Conservation (phyloP, 1,140 invertebrate species). For the Potamilus streckersoni region DNA sequence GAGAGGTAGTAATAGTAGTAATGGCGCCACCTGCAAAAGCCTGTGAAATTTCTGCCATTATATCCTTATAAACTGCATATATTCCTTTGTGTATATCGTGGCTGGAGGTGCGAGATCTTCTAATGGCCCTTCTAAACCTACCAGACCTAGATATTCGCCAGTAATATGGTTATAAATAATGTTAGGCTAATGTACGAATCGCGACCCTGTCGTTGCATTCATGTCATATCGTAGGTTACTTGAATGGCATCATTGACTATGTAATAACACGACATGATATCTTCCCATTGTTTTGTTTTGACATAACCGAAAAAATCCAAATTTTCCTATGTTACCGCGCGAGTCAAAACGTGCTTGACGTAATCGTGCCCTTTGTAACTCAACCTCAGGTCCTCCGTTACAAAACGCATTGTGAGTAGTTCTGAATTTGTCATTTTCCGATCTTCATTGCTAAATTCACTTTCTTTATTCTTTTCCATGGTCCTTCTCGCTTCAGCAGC, state of each 20-base stretch:
- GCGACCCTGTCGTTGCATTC: constrained; percentile 32
- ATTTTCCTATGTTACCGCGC: constrained; percentile 46
- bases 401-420: constrained; percentile 43
- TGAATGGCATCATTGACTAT: constrained; percentile 53
- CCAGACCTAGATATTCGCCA: constrained; percentile 57
- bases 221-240: constrained; percentile 57
- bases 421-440: constrained; percentile 44
- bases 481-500: constrained; percentile 35
- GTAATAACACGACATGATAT: constrained; percentile 52
- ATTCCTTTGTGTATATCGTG: constrained; percentile 46
- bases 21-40: constrained; percentile 31
- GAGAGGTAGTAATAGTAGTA: too few relatives aligned
- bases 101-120: constrained; percentile 57
- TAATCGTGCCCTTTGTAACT: constrained; percentile 57
- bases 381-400: constrained; percentile 53
- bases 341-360: constrained; percentile 53
- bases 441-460: constrained; percentile 24
- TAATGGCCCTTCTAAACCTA: constrained; percentile 47
- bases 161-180: constrained; percentile 60
- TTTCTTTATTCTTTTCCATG: constrained; percentile 11
- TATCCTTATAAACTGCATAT: constrained; percentile 32
- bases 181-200: constrained; percentile 53
- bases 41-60: constrained; percentile 51
- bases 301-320: constrained; percentile 51
- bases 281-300: constrained; percentile 45